Base-by-base conservation (phyloP, 2,888 invertebrate genomes). In the Osedax fenrisi region DNA sequence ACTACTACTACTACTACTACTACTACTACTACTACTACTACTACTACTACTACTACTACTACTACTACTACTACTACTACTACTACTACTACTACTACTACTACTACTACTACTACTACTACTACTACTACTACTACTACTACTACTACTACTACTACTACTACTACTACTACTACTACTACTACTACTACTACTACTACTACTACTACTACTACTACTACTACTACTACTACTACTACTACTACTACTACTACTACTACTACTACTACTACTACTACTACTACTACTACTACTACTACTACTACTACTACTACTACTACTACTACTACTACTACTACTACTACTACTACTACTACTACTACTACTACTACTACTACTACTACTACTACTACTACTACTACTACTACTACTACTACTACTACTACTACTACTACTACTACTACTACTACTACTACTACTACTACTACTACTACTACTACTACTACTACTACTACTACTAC, bases 31-130 rank as follows among this genome's bases (percentile, higher is more conserved):
- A 56, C 59, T 56, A 56, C 59, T 56, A 56, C 59, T 56, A 56
- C 59, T 56, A 56, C 59, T 56, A 56, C 59, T 56, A 56, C 59
- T 56, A 56, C 59, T 56, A 56, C n/a, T n/a, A 17, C 13, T n/a
- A 22, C 61, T n/a, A 3, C 5, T n/a, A 67, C 2, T n/a, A n/a
- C 67, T 1, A 67, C n/a, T 2, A 67, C 67, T n/a, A n/a, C 67
- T n/a, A 67, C 67, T n/a, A 67, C 67, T n/a, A n/a, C 67, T n/a
- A 67, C 67, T n/a, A n/a, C n/a, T n/a, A 67, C 67, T 10, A 67
- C 67, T 10, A 10, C 67, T 10, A 10, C 67, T 67, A 67, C 22
- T n/a, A 67, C n/a, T 67, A 67, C 67, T n/a, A 67, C n/a, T n/a
- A 67, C 67, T n/a, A n/a, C n/a, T n/a, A 67, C 2, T 2, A 67